Evolutionary conservation across 2,888 invertebrate genomes (phyloP), one percentile per base, ranked within the genome.

Genomic region (Spisula subtruncata): DNA sequence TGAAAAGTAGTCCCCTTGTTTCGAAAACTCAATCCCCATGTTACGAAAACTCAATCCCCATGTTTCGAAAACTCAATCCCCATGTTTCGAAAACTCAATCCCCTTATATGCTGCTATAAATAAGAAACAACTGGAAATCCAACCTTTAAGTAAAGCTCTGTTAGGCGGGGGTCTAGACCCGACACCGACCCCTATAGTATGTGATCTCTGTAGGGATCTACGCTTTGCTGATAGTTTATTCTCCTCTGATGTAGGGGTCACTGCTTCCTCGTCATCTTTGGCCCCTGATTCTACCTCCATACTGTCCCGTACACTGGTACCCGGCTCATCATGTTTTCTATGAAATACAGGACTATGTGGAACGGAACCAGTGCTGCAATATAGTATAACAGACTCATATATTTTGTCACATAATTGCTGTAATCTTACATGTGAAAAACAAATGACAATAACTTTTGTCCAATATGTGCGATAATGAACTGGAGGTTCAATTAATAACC

Each of bases 281-380:
- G 56, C 83, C n/a, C 25, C 85, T 83, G 46, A 85, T 71, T 75
- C 90, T 79, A 41, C 6, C 29, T 88, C 83, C n/a, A 16, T 25
- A 29, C 20, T 25, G 29, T 88, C 95, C 12, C 46, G 79, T 12
- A 51, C 85, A 18, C 46, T 75, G 18, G 71, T 79, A 16, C 79
- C 51, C 14, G 48, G n/a, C 96, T 51, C 91, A 94, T 60, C 83
- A 20, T 85, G 90, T 83, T 92, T 93, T 83, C 91, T 90, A 54
- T 91, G 87, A 35, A 97, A 94, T 93, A 97, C 95, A 91, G 97
- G 96, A 93, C 97, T 97, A 14, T 97, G 95, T 89, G 97, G 97
- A 97, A 94, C 98, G 97, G 97, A 97, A 94, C 97, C 96, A 83
- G 97, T 97, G 89, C 97, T 97, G 93, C 83, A 92, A 92, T 83